Evolutionary conservation across 2,113 vertebrate genomes (phyloP).

Genomic region (Mastomys coucha): DNA sequence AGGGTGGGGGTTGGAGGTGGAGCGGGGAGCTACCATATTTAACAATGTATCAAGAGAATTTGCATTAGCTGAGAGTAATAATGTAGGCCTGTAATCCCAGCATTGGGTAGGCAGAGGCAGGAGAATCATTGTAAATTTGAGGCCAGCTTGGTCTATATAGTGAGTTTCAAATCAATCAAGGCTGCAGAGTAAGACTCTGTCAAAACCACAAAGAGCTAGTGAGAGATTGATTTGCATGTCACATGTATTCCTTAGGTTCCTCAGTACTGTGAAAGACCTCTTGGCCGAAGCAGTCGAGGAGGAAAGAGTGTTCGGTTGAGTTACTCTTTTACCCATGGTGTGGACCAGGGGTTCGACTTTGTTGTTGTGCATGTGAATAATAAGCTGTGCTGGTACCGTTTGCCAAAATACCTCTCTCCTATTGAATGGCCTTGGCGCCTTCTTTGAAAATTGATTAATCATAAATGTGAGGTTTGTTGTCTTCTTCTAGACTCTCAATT

Average conservation of each 20-base stretch:
- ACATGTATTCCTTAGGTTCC: background rate
- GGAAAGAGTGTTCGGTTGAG: background rate
- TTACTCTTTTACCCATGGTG: background rate
- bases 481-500: slow-evolving; percentile 21
- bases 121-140: background rate
- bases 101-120: background rate
- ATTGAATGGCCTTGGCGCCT: background rate
- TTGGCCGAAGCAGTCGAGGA: background rate
- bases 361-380: background rate
- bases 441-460: slow-evolving; percentile 47
- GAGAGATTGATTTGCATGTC: background rate
- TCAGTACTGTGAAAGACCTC: background rate
- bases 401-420: background rate
- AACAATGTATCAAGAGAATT: background rate
- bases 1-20: background rate
- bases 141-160: background rate
- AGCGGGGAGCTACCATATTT: background rate
- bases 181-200: background rate
- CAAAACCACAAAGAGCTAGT: background rate
- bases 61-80: background rate
- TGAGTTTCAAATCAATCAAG: background rate
- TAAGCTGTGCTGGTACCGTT: background rate
- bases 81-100: background rate
- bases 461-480: slow-evolving; percentile 38
- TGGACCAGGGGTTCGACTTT: background rate